Base-by-base conservation (phyloP, 2,888 invertebrate genomes). In the Hecatera dysodea region DNA sequence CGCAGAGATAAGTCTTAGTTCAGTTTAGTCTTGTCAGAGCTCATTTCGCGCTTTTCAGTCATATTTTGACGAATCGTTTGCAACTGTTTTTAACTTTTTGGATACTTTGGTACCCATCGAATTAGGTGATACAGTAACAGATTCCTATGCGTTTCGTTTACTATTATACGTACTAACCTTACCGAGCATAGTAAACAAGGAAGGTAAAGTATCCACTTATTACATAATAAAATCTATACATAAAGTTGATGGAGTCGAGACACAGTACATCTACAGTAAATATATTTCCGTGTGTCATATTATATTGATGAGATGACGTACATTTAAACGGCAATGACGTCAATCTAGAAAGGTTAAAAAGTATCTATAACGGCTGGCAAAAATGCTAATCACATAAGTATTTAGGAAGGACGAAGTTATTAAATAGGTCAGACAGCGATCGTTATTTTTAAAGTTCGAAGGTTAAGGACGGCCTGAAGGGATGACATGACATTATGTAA, bases 231-330 rank as follows among this genome's bases (percentile, higher is more conserved):
- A 36, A 66, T 36, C 59, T 55, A 48, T 24, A 66, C 36, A 44
- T 44, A 39, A 55, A 33, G 6, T 61, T n/a, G 17, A 46, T n/a
- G 36, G 27, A 44, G 15, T 24, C 36, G 36, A 55, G 36, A 74
- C 62, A 67, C 24, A 24, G 3, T 44, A 46, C 9, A 12, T 27
- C n/a, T n/a, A 75, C 27, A 69, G 53, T 39, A 75, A 39, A 33
- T 53, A 39, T 39, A 12, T 33, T 24, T 55, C 33, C 65, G 9
- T 72, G 55, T 44, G n/a, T n/a, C n/a, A n/a, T n/a, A n/a, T n/a
- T n/a, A n/a, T n/a, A n/a, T n/a, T n/a, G 53, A 67, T 52, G 15
- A 52, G 42, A 67, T 75, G 69, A 75, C 69, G 70, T 75, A 75
- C 50, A 75, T 63, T n/a, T n/a, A 55, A 39, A 27, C 48, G 62